Conservation (phyloP, 2,113 vertebrate species). For the Ellobius talpinus region DNA sequence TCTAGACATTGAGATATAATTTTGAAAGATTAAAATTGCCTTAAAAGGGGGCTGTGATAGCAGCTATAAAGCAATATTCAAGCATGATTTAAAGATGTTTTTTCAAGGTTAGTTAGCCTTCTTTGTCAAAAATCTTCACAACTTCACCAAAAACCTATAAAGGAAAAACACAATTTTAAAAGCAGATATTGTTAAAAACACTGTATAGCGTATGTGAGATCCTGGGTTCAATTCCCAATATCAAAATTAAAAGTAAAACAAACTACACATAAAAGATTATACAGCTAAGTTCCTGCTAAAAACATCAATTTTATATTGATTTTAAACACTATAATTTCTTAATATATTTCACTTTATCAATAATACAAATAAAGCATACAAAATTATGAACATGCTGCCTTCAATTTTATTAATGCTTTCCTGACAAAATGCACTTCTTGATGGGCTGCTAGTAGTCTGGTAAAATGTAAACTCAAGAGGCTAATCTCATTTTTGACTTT, state of each 20-base stretch:
- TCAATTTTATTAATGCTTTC: conserved; percentile 54
- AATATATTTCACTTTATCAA: conserved; percentile 41
- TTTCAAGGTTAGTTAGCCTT: conserved; percentile 88
- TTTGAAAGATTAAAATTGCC: conserved; percentile 85
- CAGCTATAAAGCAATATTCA: conserved; percentile 89
- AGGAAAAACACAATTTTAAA: conserved; percentile 73
- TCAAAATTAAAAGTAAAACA: background rate
- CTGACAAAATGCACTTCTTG: conserved; percentile 24
- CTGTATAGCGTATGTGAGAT: background rate
- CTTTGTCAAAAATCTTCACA: conserved; percentile 93
- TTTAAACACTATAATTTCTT: conserved; percentile 55
- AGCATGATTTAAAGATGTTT: conserved; percentile 82
- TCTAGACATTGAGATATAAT: conserved; percentile 83
- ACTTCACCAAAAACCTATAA: conserved; percentile 96
- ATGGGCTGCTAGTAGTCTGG: background rate
- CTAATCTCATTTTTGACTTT: conserved; percentile 29
- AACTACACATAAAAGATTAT: background rate
- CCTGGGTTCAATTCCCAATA: background rate
- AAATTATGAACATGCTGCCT: conserved; percentile 27
- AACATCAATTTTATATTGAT: conserved; percentile 43
- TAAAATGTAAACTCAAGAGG: conserved; percentile 34
- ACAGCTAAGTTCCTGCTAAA: conserved; percentile 46
- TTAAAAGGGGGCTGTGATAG: conserved; percentile 85
- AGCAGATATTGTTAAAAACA: conserved; percentile 64
- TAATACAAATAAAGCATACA: conserved; percentile 32